Evolutionary conservation across 1,140 invertebrate species (phyloP), one percentile per base, ranked within the genome.

Genomic region (Rhynchophorus ferrugineus): DNA sequence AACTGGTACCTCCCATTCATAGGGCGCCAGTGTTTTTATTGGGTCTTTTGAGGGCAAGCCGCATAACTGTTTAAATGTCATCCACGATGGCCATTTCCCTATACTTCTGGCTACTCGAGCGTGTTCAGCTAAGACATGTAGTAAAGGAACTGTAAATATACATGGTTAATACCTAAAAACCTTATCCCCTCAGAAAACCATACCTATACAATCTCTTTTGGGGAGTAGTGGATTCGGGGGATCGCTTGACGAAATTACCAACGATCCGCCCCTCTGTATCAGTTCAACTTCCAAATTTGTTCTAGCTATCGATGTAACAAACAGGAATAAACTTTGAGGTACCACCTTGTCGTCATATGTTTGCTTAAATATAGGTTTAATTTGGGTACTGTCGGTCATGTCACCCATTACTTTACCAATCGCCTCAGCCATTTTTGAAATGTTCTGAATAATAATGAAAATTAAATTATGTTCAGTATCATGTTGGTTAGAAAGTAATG

Each of bases 241-340:
- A n/a, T 74, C 73, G 6, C 72, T 67, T 45, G 73, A 70, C 39
- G 71, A 66, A 9, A 77, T 66, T 48, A 80, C 81, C 7, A 93
- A 72, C 1, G 79, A 80, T n/a, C 89, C 89, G 24, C 85, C 87
- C 33, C 88, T 78, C 65, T 92, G 89, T 24, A 91, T 82, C 33
- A 96, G 75, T 73, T 96, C 92, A 43, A 94, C 79, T 75, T 96
- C 92, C 33, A 96, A 75, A 75, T 96, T 95, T 19, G 89, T 94
- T 57, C 93, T 78, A 14, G 91, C 89, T 34, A 96, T 85, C 16
- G 91, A 95, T 54, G 84, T 88, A 17, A 95, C 84, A 72, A 95
- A 95, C 29, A 92, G 77, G 62, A 93, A 85, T 21, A 93, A 75
- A 66, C 83, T 86, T 61, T 90, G 82, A 39, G 79, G 79, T n/a